Evolutionary conservation across 2,797 vertebrate species (phyloP).

Genomic region (Serranus cabrilla): DNA sequence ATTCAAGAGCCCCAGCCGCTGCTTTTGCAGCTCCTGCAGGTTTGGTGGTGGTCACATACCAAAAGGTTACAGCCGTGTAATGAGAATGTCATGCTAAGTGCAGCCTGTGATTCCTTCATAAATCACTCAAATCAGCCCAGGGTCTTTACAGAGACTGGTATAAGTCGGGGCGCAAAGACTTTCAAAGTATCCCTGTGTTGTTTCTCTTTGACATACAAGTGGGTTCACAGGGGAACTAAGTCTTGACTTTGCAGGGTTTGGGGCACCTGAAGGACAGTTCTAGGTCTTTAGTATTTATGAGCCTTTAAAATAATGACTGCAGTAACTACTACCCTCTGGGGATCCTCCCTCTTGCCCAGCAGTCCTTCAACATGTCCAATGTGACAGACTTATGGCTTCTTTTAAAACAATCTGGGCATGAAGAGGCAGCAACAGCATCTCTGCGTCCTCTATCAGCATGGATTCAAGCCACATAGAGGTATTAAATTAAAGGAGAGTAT

Average conservation of each 20-base stretch:
- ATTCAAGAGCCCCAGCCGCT: conserved; percentile 12
- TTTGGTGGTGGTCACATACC: conserved; percentile 60
- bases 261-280: conserved; percentile 51
- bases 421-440: conserved; percentile 20
- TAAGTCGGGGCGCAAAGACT: conserved; percentile 28
- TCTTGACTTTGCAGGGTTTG: conserved; percentile 41
- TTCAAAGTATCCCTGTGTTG: conserved; percentile 45
- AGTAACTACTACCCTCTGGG: conserved; percentile 42
- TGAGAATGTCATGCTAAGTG: conserved; percentile 70
- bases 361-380: conserved; percentile 21
- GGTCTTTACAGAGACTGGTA: conserved; percentile 39
- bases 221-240: background rate
- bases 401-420: conserved; percentile 32
- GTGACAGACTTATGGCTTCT: conserved; percentile 46
- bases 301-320: conserved; percentile 50
- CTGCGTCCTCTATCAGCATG: conserved; percentile 6
- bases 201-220: conserved; percentile 39
- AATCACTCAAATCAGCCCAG: conserved; percentile 60
- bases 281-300: conserved; percentile 54
- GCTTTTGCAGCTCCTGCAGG: conserved; percentile 48
- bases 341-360: conserved; percentile 16
- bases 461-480: conserved; percentile 11
- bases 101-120: conserved; percentile 50
- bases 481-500: conserved; percentile 4
- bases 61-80: conserved; percentile 68